Base-by-base conservation (phyloP, 2,797 vertebrate genomes). In the Halcyon chelicuti region DNA sequence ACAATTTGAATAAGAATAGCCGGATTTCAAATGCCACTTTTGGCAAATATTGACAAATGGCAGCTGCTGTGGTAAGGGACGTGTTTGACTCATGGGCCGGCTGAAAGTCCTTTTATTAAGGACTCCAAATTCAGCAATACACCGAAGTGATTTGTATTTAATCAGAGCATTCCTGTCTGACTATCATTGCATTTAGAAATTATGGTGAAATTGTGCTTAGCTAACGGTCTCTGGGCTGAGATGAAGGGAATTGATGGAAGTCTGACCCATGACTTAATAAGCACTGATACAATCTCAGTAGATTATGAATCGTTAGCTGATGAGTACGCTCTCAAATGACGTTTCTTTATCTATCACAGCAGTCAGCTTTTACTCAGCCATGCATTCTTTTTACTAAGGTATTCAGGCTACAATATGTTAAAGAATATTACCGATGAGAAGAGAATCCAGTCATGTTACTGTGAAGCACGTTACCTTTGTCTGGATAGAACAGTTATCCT, bases 31-130 rank as follows among this genome's bases (percentile, higher is more conserved):
- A 86, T 73, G 91, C 88, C 74, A 84, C 52, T 95, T 86, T 8
- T 73, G 92, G 93, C 89, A 95, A 95, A 87, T 89, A 70, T 77
- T 93, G 83, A 85, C 77, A 83, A 75, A 46, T 84, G 86, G 77
- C 86, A 96, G 95, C 95, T 93, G 92, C 88, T 92, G 52, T 49
- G 71, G 70, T 60, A 10, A 77, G 63, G 52, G 81, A 37, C 9
- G 5, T 49, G 40, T 61, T 87, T 85, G 77, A 81, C 44, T 94
- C 57, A 17, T 17, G 88, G 44, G 51, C 19, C 72, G 49, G 14
- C 81, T 60, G 84, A 58, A 82, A 92, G 61, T 87, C 51, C 75
- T 94, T 83, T 79, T 72, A 73, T 89, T 82, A 67, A 79, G 71
- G 78, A 31, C 67, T 93, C 62, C 67, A 87, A 52, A 87, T 87